Evolutionary conservation across 2,888 invertebrate genomes (phyloP).

Genomic region (Coecobrya sp.): DNA sequence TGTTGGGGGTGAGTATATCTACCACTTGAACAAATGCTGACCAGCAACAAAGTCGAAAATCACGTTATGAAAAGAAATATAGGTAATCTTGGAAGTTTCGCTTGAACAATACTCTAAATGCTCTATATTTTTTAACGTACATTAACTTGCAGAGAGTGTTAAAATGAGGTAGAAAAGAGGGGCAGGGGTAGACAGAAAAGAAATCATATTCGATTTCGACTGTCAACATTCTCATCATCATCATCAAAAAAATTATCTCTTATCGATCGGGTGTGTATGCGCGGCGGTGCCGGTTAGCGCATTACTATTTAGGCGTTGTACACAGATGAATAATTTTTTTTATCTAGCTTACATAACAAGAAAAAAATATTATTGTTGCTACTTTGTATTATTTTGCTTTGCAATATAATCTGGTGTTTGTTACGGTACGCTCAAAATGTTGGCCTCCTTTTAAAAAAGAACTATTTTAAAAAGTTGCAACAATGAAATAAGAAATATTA

Average conservation of each 20-base stretch:
- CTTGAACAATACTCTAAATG: conserved; percentile 57
- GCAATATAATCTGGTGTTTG: too few species aligned
- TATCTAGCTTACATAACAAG: background rate
- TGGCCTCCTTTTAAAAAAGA: background rate
- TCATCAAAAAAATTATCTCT: background rate
- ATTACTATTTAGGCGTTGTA: background rate
- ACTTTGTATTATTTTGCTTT: background rate
- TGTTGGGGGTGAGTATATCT: background rate
- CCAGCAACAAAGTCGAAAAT: conserved; percentile 27
- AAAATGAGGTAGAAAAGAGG: background rate
- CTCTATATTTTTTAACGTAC: background rate
- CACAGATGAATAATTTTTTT: conserved; percentile 7
- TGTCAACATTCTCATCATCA: conserved; percentile 44
- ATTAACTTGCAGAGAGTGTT: background rate
- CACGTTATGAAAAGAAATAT: conserved; percentile 44
- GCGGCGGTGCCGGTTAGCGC: background rate
- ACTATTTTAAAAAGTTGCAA: conserved; percentile 8
- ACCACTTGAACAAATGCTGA: background rate
- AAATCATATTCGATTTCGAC: background rate
- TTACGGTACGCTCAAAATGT: background rate
- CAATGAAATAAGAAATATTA: background rate
- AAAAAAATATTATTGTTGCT: background rate
- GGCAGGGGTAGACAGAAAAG: background rate
- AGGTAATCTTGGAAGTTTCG: conserved; percentile 64
- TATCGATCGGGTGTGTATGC: background rate